Base-by-base conservation (phyloP, 2,797 vertebrate species). In the Myotis myotis region DNA sequence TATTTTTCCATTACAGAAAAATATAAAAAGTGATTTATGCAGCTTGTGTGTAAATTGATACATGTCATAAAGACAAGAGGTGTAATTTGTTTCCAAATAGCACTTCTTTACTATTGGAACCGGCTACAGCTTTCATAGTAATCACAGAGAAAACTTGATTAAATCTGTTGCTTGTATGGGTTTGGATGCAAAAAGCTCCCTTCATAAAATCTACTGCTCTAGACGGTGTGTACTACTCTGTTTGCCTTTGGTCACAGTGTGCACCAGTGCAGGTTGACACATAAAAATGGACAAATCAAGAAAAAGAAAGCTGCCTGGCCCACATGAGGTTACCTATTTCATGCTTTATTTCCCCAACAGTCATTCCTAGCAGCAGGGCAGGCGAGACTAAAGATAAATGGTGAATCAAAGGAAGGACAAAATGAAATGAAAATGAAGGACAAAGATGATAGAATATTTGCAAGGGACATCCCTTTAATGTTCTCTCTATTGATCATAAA, bases 71-170 rank as follows among this genome's bases (percentile, higher is more conserved):
- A 95, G 57, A 95, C 83, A 94, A 97, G 82, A 93, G 41, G 89
- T 96, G 83, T 74, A 95, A 96, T 96, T 97, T 94, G 85, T 97
- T 97, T 94, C 60, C 82, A 88, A 96, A 97, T 71, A 87, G 22
- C 93, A 91, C 47, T 91, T 96, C 78, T 93, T 95, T 93, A 78
- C 30, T 90, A 49, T 93, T 19, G 38, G 85, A 96, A 96, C 33
- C 53, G 22, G 93, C 87, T 89, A 94, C n/a, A 83, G 70, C 36
- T 94, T 93, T 95, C 82, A 95, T 95, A 97, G 60, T 93, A 94
- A 95, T 92, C 87, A 84, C 53, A 80, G 70, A 15, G 49, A 95
- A 96, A 95, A 93, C 44, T 94, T 94, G 57, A 94, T 96, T 95
- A 92, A 94, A 89, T 94, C 36, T 89, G 60, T 53, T 62, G 11